phyloP scores from a whole-genome alignment of 64 coral and sea anemone species.

The Montipora sp. region DNA sequence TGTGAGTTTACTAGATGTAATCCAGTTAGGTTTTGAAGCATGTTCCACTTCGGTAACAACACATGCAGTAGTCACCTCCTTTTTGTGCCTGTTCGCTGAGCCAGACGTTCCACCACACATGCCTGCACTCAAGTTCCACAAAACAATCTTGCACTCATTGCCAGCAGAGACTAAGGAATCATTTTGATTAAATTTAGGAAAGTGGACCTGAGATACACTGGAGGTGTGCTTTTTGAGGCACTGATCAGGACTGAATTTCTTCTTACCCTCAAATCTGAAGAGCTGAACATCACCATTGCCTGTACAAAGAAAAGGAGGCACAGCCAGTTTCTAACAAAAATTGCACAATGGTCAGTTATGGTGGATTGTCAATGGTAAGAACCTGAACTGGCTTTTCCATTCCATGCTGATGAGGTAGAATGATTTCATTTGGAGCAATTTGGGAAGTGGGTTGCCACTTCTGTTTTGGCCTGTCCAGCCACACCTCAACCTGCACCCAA shows the following conservation, averaged over 20 bases:
- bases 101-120: background rate
- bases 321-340: no score
- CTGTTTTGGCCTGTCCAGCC: no score
- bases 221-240: conserved; percentile 69
- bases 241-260: conserved; percentile 59
- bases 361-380: no score
- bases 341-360: no score
- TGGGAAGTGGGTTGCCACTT: background rate
- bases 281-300: conserved; percentile 87
- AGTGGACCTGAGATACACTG: conserved; percentile 89
- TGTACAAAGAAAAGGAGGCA: conserved; percentile 21
- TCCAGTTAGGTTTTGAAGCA: conserved; percentile 92
- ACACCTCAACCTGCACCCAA: no score
- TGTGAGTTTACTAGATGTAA: conserved; percentile 64
- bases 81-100: background rate
- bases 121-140: conserved; percentile 58
- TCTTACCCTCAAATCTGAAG: conserved; percentile 95
- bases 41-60: conserved; percentile 57
- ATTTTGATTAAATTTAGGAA: conserved; percentile 64
- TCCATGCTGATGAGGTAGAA: no score
- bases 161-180: conserved; percentile 80
- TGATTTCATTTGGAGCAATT: no score
- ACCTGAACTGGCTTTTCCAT: no score
- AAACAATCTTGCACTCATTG: conserved; percentile 85
- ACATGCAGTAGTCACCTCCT: background rate